Conservation (phyloP, 2,888 invertebrate genomes). For the Sisyra nigra region DNA sequence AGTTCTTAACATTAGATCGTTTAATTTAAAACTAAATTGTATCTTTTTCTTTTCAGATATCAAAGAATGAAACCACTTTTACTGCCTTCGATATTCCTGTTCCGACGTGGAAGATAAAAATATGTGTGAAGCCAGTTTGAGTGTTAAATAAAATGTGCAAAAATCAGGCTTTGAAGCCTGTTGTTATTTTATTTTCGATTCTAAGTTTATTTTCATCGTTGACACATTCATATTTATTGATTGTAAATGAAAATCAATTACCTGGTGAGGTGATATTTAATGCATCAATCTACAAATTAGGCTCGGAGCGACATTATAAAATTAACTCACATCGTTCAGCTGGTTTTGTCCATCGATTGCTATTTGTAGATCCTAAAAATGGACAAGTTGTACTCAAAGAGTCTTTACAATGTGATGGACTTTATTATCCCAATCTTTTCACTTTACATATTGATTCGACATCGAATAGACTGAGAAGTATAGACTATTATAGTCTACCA, state of each 20-base stretch:
- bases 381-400: conserved; percentile 61
- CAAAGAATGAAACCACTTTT: conserved; percentile 5
- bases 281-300: conserved; percentile 63
- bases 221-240: conserved; percentile 19
- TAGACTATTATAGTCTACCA: conserved; percentile 71
- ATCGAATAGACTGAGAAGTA: conserved; percentile 58
- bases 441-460: conserved; percentile 78
- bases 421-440: conserved; percentile 70
- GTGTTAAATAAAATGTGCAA: conserved; percentile 7
- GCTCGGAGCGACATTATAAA: conserved; percentile 62
- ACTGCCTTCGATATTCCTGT: conserved; percentile 2
- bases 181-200: neutral
- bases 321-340: conserved; percentile 70
- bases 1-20: no score
- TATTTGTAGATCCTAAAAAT: conserved; percentile 55
- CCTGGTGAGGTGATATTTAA: conserved; percentile 57
- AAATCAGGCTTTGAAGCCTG: conserved; percentile 7
- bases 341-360: conserved; percentile 62
- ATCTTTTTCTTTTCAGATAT: conserved; percentile 3
- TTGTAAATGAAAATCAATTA: conserved; percentile 27
- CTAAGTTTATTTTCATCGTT: neutral
- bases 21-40: neutral
- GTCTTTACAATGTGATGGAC: conserved; percentile 59
- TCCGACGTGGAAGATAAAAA: conserved; percentile 6
- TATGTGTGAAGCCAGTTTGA: neutral